Conservation (phyloP, 2,113 vertebrate species). For the Platichthys flesus region DNA sequence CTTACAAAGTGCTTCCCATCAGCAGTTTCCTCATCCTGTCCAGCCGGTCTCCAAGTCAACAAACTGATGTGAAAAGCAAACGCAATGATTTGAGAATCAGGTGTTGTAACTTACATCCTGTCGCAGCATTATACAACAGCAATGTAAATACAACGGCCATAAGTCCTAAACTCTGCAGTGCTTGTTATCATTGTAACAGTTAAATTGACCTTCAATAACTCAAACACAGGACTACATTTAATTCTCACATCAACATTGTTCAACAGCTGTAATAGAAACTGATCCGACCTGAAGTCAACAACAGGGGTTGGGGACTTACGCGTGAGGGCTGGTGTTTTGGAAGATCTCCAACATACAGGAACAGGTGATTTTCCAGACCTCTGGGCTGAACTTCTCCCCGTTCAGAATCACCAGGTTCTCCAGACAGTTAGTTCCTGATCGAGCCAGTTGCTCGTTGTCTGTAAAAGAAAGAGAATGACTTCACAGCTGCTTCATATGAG, state of each 20-base stretch:
- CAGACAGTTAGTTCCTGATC: slow-evolving; percentile 97
- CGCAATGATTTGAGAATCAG: slow-evolving; percentile 7
- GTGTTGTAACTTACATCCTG: background rate
- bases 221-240: background rate
- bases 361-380: slow-evolving; percentile 95
- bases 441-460: slow-evolving; percentile 98
- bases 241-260: no score
- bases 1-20: slow-evolving; percentile 92
- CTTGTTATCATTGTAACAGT: no score
- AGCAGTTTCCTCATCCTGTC: slow-evolving; percentile 90
- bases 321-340: slow-evolving; percentile 91
- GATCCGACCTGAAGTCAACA: background rate
- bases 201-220: no score
- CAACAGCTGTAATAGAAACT: no score
- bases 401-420: slow-evolving; percentile 98
- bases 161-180: background rate
- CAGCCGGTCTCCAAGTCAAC: slow-evolving; percentile 92
- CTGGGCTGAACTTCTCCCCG: slow-evolving; percentile 93
- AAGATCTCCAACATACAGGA: slow-evolving; percentile 98
- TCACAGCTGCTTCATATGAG: background rate
- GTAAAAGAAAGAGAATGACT: slow-evolving; percentile 23
- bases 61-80: slow-evolving; percentile 82
- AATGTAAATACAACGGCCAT: background rate
- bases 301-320: slow-evolving; percentile 58
- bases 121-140: background rate